These are phyloP conservation scores for Augiades crinisus DNA, from an alignment of 2,888 invertebrate species.

Conservation along the genomic window DNA sequence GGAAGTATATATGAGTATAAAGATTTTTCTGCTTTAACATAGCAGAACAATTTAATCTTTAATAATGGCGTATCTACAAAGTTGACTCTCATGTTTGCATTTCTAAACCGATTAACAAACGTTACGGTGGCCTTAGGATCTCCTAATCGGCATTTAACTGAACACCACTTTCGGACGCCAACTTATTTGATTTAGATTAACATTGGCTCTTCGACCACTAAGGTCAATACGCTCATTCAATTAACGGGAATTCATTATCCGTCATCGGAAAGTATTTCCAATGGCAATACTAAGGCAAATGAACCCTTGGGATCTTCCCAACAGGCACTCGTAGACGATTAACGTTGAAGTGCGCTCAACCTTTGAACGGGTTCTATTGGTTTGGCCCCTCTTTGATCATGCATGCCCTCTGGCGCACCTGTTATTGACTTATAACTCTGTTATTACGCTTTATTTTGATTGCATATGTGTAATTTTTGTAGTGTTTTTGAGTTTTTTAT, in stretches of 20 bases:
- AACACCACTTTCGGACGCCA: constrained; percentile 7
- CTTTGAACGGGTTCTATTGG: constrained; percentile 54
- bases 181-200: constrained; percentile 26
- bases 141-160: background rate
- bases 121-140: constrained; percentile 2
- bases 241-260: constrained; percentile 71
- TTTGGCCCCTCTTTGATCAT: constrained; percentile 57
- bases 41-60: too few species aligned
- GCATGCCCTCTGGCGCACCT: constrained; percentile 46
- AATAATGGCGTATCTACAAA: too few species aligned
- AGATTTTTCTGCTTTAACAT: too few species aligned
- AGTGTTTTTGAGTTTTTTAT: too few species aligned
- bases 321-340: constrained; percentile 68
- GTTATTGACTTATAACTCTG: constrained; percentile 54
- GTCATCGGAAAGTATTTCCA: constrained; percentile 62
- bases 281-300: constrained; percentile 65
- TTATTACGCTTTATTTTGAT: constrained; percentile 37
- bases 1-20: too few species aligned
- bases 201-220: constrained; percentile 42
- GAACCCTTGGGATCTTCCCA: constrained; percentile 63
- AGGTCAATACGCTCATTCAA: constrained; percentile 59
- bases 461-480: background rate
- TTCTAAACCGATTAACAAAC: background rate
- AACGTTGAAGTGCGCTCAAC: constrained; percentile 64
- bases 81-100: background rate